Conservation (phyloP, 2,888 invertebrate species). For the Drosophila aldrichi region DNA sequence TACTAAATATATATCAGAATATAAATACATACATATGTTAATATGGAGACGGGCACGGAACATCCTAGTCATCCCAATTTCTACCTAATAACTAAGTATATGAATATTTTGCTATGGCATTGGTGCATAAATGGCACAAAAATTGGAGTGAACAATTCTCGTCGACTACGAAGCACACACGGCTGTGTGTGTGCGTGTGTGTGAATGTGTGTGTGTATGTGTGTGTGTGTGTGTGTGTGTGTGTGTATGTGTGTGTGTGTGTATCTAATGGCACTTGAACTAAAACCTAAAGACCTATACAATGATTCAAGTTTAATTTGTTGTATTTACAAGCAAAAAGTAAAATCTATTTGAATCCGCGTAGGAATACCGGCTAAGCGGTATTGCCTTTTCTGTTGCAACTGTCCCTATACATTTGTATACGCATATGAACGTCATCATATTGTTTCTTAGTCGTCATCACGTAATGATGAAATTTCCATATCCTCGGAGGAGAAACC, state of each 20-base stretch:
- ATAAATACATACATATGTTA: conserved; percentile 10
- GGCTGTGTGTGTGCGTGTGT: too few relatives aligned
- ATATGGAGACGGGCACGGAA: conserved; percentile 12
- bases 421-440: not conserved
- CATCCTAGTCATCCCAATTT: conserved; percentile 27
- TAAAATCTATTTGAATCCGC: conserved; percentile 3
- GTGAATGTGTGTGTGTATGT: not conserved
- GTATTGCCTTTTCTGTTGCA: not conserved
- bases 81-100: conserved; percentile 43
- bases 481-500: conserved; percentile 91
- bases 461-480: conserved; percentile 89
- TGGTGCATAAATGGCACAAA: conserved; percentile 75
- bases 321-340: conserved; percentile 55
- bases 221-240: too few relatives aligned
- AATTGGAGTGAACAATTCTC: conserved; percentile 51
- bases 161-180: conserved; percentile 28
- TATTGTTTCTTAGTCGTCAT: conserved; percentile 88
- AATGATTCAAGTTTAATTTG: conserved; percentile 33
- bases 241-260: not conserved
- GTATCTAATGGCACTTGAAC: conserved; percentile 73
- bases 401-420: not conserved
- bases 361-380: not conserved
- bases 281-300: conserved; percentile 64
- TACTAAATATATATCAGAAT: conserved; percentile 18
- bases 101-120: conserved; percentile 70